A percentile compares a stretch with the other conserved stretches of the same genome.
phyloP scores from a whole-genome alignment of 2,113 vertebrate species.

The Oncorhynchus tshawytscha region DNA sequence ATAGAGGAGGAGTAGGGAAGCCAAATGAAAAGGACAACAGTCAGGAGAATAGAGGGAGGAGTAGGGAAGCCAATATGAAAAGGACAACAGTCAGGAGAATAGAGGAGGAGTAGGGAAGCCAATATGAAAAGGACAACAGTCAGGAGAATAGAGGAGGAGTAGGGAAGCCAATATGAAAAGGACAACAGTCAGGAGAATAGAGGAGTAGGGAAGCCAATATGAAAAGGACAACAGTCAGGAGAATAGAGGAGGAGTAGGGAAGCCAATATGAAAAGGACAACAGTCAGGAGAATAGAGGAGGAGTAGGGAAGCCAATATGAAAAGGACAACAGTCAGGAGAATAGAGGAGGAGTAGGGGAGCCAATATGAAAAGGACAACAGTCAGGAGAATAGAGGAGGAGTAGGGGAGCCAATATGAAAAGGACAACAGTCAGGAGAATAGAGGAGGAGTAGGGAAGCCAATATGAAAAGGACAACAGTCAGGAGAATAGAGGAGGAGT shows the following conservation, averaged over 20 bases:
- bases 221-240: conserved; percentile 34
- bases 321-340: too few relatives aligned
- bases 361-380: too few relatives aligned
- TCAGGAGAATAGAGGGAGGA: not conserved
- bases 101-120: conserved; percentile 73
- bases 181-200: conserved; percentile 18
- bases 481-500: conserved; percentile 39
- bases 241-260: conserved; percentile 74
- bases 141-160: too few relatives aligned
- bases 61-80: too few relatives aligned
- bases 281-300: conserved; percentile 5
- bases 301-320: too few relatives aligned
- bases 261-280: conserved; percentile 62
- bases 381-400: too few relatives aligned
- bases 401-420: too few relatives aligned
- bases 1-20: conserved; percentile 38
- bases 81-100: conserved; percentile 55
- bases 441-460: conserved; percentile 35
- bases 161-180: conserved; percentile 47
- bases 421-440: too few relatives aligned
- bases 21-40: conserved; percentile 50
- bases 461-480: too few relatives aligned
- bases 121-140: conserved; percentile 56
- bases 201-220: too few relatives aligned
- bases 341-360: too few relatives aligned